Percentiles rank a stretch among this genome's conserved stretches.
Evolutionary conservation across 1,140 invertebrate genomes (phyloP).

Genomic region (Samia ricini): DNA sequence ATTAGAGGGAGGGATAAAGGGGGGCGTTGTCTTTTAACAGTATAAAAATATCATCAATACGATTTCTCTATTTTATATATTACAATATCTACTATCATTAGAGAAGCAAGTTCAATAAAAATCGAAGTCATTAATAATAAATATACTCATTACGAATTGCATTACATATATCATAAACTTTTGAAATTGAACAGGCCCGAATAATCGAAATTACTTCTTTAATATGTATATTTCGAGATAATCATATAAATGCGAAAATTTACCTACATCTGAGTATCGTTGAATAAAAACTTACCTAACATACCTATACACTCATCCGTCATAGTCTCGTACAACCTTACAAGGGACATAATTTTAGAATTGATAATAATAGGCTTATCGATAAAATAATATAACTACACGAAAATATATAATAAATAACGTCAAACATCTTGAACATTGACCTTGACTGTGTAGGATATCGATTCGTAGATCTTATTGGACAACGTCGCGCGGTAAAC

Average conservation of each 20-base stretch:
- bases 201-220: neutral
- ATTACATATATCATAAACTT: too few relatives aligned
- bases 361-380: constrained; percentile 29
- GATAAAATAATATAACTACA: constrained; percentile 32
- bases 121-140: too few relatives aligned
- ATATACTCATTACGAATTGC: too few relatives aligned
- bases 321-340: constrained; percentile 27
- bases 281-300: constrained; percentile 22
- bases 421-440: too few relatives aligned
- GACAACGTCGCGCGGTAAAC: too few relatives aligned
- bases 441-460: too few relatives aligned
- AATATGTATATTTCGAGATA: neutral
- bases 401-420: constrained; percentile 29
- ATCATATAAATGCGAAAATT: constrained; percentile 8
- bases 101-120: neutral
- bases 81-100: neutral
- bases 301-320: constrained; percentile 15
- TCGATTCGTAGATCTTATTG: too few relatives aligned
- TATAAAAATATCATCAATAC: constrained; percentile 71
- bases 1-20: constrained; percentile 7
- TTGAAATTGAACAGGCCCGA: neutral
- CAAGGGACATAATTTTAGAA: constrained; percentile 33
- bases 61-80: constrained; percentile 15
- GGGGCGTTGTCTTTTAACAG: constrained; percentile 57
- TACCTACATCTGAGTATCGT: constrained; percentile 28